Percentiles rank a stretch among this genome's conserved stretches.
Conservation (phyloP, 2,888 invertebrate species). For the Apotomis capreana region DNA sequence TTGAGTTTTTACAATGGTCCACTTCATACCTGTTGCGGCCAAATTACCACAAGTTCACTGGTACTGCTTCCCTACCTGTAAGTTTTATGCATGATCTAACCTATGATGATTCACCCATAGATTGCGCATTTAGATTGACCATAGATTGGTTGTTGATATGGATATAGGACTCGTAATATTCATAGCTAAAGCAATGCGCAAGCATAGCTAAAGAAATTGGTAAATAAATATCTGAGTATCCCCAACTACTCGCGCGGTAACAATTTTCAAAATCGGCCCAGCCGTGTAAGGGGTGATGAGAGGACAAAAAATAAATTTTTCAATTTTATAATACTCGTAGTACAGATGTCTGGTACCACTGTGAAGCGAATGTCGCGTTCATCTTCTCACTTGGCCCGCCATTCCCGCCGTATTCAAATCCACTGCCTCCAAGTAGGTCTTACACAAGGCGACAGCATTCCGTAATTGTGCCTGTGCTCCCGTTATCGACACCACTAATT, state of each 20-base stretch:
- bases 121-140: not conserved
- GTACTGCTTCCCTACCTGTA: not conserved
- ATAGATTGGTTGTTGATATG: no score
- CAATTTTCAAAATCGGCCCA: no score
- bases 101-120: conserved; percentile 4
- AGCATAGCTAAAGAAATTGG: no score
- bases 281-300: no score
- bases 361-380: not conserved
- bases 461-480: conserved; percentile 15
- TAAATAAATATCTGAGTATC: no score
- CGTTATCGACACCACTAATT: conserved; percentile 26
- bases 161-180: not conserved
- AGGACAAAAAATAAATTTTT: no score
- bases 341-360: no score
- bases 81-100: not conserved
- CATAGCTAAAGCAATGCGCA: no score
- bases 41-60: not conserved
- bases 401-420: conserved; percentile 19
- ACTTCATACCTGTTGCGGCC: conserved; percentile 8
- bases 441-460: conserved; percentile 28
- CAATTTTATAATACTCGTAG: no score
- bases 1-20: not conserved
- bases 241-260: no score
- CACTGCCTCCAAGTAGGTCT: conserved; percentile 30
- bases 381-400: conserved; percentile 13